These are phyloP conservation scores for Acipenser oxyrinchus DNA, from an alignment of 2,797 vertebrate species.

Conservation along the genomic window DNA sequence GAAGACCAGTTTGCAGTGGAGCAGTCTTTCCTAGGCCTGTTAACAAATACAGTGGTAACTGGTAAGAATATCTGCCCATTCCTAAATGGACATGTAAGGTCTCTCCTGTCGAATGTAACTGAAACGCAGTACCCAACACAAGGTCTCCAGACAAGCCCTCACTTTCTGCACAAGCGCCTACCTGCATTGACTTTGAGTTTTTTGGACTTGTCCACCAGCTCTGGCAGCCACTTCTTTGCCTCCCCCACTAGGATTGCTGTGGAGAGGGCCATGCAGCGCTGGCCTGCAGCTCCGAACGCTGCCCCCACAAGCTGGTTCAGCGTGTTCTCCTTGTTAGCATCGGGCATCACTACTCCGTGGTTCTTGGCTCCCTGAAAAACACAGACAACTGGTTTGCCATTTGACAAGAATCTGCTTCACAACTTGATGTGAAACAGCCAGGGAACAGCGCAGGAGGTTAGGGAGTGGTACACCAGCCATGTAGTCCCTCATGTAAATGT, in stretches of 20 bases:
- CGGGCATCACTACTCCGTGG: conserved; percentile 94
- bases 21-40: too few species aligned
- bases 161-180: conserved; percentile 31
- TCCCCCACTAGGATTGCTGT: conserved; percentile 87
- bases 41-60: too few species aligned
- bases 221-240: conserved; percentile 80
- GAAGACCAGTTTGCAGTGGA: too few species aligned
- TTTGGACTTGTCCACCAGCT: conserved; percentile 83
- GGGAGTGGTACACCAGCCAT: too few species aligned
- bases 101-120: too few species aligned
- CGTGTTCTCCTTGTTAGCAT: conserved; percentile 96
- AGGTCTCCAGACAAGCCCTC: too few species aligned
- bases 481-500: too few species aligned
- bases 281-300: conserved; percentile 91
- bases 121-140: too few species aligned
- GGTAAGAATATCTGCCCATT: too few species aligned
- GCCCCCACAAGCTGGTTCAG: conserved; percentile 93
- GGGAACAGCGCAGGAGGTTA: too few species aligned
- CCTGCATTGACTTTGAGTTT: conserved; percentile 85
- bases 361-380: conserved; percentile 86
- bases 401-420: background rate
- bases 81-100: too few species aligned
- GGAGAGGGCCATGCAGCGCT: conserved; percentile 94
- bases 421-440: background rate
- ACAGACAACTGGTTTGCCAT: background rate